A percentile compares a stretch with the other conserved stretches of the same genome.
These are phyloP conservation scores for Typhlichthys eigenmanni DNA, from an alignment of 2,797 vertebrate species.

Conservation along the genomic window DNA sequence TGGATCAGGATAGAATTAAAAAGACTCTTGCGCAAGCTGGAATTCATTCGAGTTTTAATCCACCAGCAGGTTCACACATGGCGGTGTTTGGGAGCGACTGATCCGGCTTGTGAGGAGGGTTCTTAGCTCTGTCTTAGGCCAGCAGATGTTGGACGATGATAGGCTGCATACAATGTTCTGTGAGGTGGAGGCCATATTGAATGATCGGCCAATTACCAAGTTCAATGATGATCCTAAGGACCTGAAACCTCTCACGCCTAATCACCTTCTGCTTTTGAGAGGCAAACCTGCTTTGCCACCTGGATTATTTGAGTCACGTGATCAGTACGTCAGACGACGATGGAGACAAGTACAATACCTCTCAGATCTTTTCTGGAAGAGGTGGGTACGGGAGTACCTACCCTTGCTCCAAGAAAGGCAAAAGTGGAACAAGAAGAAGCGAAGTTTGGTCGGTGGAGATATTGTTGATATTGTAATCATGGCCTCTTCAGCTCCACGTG, in stretches of 20 bases:
- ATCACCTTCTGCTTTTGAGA: conserved; percentile 2
- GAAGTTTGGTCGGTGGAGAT: background rate
- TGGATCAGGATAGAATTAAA: conserved; percentile 12
- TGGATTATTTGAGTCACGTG: background rate
- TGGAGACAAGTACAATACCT: conserved; percentile 7
- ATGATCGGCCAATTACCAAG: conserved; percentile 15
- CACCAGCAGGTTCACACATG: conserved; percentile 4
- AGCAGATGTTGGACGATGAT: conserved; percentile 10
- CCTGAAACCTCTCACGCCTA: background rate
- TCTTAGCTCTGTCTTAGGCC: background rate
- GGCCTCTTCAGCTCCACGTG: background rate
- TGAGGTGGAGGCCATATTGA: conserved; percentile 23
- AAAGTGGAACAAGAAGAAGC: background rate
- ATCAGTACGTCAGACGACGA: background rate
- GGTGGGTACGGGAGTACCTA: background rate
- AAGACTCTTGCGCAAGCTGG: background rate
- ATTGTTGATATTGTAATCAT: conserved; percentile 3
- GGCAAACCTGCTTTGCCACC: background rate
- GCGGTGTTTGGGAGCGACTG: background rate
- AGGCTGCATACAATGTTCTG: conserved; percentile 9
- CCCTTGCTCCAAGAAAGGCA: background rate
- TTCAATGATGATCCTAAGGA: background rate
- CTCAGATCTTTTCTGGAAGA: conserved; percentile 2
- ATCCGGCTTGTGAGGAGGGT: background rate
- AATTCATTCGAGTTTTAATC: conserved; percentile 1